Base-by-base conservation (phyloP, 2,888 invertebrate species). In the Priocnemis perturbator region DNA sequence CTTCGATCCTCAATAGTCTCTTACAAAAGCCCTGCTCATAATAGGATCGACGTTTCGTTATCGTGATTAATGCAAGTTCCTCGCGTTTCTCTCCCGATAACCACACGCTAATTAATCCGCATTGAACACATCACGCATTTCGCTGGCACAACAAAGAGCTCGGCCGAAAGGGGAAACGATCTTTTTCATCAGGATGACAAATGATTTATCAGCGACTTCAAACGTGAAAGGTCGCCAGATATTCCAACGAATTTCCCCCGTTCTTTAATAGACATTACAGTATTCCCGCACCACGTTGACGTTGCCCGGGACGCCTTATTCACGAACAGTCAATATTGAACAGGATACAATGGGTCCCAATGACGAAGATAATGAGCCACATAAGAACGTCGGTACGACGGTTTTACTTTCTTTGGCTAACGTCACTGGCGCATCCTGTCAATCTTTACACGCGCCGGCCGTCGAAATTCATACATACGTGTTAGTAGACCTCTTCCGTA, bases 261-360 rank as follows among this genome's bases (percentile, higher is more conserved):
- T 20, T 48, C 60, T 5, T 2, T 17, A 50, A 37, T 37, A 37
- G 37, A 37, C 37, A 11, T 37, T 11, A 37, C 37, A 11, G 4
- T 55, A 55, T 55, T 26, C 55, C 26, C 15, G 55, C n/a, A n/a
- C 26, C 20, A 15, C n/a, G 26, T 15, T 9, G 23, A 2, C 55
- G 15, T 77, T 78, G 73, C 68, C 52, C 62, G 45, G 60, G 17
- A 62, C 61, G 69, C 64, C 64, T 79, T 80, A 83, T 84, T 83
- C 83, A 81, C 69, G 60, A 63, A 73, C 50, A 61, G 81, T 84
- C 81, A 88, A 88, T 88, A 86, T 88, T 88, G 83, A 76, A 88
- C 86, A 85, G 85, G 85, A 87, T 85, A 79, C 81, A 74, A 76
- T 71, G 71, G 64, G 63, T 53, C 3, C 60, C 68, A 30, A 72